A percentile compares a stretch with the other conserved stretches of the same genome.
These are phyloP conservation scores for Mythimna loreyi DNA, from an alignment of 2,888 invertebrate genomes.

Conservation along the genomic window DNA sequence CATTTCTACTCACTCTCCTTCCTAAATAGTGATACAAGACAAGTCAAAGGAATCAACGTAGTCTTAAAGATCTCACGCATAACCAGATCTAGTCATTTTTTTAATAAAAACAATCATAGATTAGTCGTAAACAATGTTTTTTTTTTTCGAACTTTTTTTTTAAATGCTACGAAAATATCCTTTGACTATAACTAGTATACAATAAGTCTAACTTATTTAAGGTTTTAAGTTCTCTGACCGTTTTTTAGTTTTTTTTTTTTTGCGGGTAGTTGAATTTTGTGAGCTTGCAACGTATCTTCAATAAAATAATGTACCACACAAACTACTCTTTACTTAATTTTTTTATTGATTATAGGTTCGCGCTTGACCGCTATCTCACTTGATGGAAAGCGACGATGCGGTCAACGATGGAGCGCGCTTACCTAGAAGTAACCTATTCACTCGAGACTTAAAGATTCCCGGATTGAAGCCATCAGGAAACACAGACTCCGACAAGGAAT, in stretches of 20 bases:
- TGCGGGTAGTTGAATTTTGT: conserved; percentile 39
- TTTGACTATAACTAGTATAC: conserved; percentile 59
- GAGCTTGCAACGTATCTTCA: too few species aligned
- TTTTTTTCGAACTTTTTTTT: conserved; percentile 55
- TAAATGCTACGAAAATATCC: conserved; percentile 58
- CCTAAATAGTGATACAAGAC: neutral
- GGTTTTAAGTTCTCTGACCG: conserved; percentile 31
- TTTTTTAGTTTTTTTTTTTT: conserved; percentile 28
- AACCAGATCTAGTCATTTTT: conserved; percentile 75
- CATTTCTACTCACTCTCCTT: conserved; percentile 25
- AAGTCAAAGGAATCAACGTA: conserved; percentile 59
- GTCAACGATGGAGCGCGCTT: too few species aligned
- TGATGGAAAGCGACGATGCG: too few species aligned
- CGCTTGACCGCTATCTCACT: too few species aligned
- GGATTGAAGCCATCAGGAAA: too few species aligned
- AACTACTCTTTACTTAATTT: too few species aligned
- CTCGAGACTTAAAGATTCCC: too few species aligned
- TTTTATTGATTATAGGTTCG: too few species aligned
- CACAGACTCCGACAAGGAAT: too few species aligned
- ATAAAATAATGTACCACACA: neutral
- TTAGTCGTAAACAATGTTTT: conserved; percentile 57
- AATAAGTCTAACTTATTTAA: conserved; percentile 59
- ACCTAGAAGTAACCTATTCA: too few species aligned
- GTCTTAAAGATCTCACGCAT: conserved; percentile 69
- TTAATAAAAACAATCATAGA: conserved; percentile 65